Evolutionary conservation across 2,888 invertebrate species (phyloP), one percentile per base, ranked within the genome.

Genomic region (Pristionchus arcanus): DNA sequence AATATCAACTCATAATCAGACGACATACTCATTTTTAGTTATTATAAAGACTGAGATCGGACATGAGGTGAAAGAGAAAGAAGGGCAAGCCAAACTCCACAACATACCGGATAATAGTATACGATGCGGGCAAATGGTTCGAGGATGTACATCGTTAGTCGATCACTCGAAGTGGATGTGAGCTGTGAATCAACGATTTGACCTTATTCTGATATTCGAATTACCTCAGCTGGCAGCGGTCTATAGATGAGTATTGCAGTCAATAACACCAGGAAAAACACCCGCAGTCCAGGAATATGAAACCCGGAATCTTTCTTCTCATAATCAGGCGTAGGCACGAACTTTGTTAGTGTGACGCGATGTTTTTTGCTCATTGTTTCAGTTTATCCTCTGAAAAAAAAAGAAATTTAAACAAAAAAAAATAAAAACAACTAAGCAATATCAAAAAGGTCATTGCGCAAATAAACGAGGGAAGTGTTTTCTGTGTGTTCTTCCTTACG

Each of bases 61-160:
- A 9, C 42, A 11, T 7, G 0, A 11, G 9, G 9, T 13, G 42
- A 49, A 49, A 25, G 68, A 31, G 1, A 25, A 68, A 68, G 31
- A 5, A 68, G 15, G n/a, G 15, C 15, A n/a, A 28, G 7, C 5
- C 5, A 5, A 28, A 16, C 15, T 13, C 1, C 13, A 2, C 11
- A 7, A 42, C 89, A 81, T 25, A 93, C 94, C 90, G 94, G 94
- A 89, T 93, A 94, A 63, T 92, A 92, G 89, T 93, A 93, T 19
- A 91, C 90, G 1, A 93, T 87, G n/a, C 94, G 91, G 9, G 93
- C 89, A 7, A 90, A 91, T 53, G 92, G 91, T 59, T 94, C 94
- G 37, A 92, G 91, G 81, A 93, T 66, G 87, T 92, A 92, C 91
- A 94, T 91, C 0, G 91, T 91, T n/a, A 90, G 21, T 25, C 92